Percentiles rank a stretch among this genome's conserved stretches.
Evolutionary conservation across 2,113 vertebrate genomes (phyloP).

Genomic region (Hippolais icterina): DNA sequence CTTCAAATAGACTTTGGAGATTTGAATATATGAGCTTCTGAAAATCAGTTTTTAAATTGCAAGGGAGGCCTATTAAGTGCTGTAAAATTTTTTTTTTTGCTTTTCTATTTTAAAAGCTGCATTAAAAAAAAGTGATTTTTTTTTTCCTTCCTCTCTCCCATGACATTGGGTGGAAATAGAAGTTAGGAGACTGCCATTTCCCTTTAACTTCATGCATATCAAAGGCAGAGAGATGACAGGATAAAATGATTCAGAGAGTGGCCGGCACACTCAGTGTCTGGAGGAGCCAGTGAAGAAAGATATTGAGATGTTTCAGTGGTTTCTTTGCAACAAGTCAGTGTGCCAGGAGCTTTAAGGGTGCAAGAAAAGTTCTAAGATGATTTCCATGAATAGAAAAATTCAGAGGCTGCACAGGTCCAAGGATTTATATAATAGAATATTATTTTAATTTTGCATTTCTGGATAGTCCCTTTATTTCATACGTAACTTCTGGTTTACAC

Average conservation of each 20-base stretch:
- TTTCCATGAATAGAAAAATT: not conserved
- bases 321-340: not conserved
- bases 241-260: conserved; percentile 40
- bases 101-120: conserved; percentile 67
- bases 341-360: not conserved
- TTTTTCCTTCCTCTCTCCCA: conserved; percentile 28
- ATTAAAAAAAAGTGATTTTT: conserved; percentile 44
- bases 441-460: not conserved
- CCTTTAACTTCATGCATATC: conserved; percentile 71
- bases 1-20: conserved; percentile 79
- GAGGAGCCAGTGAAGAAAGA: conserved; percentile 32
- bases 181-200: conserved; percentile 64
- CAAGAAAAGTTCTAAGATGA: not conserved
- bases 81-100: conserved; percentile 56
- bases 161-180: conserved; percentile 69
- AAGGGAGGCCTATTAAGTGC: conserved; percentile 78
- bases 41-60: conserved; percentile 74
- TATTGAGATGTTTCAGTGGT: conserved; percentile 49
- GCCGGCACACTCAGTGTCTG: not conserved
- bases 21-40: conserved; percentile 79
- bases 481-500: not conserved
- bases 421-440: not conserved
- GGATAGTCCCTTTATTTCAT: not conserved
- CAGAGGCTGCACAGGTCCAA: not conserved
- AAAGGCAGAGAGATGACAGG: conserved; percentile 63